Evolutionary conservation across 1,140 invertebrate genomes (phyloP).

Genomic region (Apis mellifera): DNA sequence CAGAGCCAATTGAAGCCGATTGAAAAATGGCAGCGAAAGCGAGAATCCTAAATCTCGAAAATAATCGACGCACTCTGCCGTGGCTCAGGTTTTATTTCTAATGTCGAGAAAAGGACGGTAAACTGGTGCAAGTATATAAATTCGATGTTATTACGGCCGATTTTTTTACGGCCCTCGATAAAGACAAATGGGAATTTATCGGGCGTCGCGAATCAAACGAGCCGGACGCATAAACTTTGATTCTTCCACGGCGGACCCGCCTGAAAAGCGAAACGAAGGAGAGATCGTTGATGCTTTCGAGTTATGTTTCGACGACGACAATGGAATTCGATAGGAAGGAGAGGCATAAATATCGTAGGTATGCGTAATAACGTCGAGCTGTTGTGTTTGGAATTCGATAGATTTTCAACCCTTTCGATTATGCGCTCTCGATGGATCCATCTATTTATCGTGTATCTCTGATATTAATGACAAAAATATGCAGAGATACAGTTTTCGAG

Average conservation of each 20-base stretch:
- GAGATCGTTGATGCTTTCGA: background rate
- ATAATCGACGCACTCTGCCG: background rate
- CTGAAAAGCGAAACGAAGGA: background rate
- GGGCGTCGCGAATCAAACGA: conserved; percentile 38
- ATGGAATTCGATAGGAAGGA: too few relatives aligned
- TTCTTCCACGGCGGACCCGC: background rate
- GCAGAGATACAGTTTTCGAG: too few relatives aligned
- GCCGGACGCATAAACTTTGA: conserved; percentile 19
- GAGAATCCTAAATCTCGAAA: conserved; percentile 30
- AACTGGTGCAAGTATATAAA: conserved; percentile 25
- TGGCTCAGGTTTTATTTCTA: conserved; percentile 4
- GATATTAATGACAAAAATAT: too few relatives aligned
- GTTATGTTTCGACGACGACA: background rate
- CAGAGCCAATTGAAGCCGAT: conserved; percentile 27
- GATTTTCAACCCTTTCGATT: too few relatives aligned
- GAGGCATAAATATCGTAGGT: background rate
- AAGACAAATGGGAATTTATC: conserved; percentile 39
- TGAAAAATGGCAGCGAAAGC: conserved; percentile 39
- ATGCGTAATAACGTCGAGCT: background rate
- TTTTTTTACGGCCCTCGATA: background rate
- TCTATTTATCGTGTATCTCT: too few relatives aligned
- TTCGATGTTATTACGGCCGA: conserved; percentile 22
- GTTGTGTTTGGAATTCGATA: too few relatives aligned
- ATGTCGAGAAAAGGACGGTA: background rate
- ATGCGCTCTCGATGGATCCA: too few relatives aligned